Conservation (phyloP, 2,113 vertebrate species). For the Campylorhamphus procurvoides region DNA sequence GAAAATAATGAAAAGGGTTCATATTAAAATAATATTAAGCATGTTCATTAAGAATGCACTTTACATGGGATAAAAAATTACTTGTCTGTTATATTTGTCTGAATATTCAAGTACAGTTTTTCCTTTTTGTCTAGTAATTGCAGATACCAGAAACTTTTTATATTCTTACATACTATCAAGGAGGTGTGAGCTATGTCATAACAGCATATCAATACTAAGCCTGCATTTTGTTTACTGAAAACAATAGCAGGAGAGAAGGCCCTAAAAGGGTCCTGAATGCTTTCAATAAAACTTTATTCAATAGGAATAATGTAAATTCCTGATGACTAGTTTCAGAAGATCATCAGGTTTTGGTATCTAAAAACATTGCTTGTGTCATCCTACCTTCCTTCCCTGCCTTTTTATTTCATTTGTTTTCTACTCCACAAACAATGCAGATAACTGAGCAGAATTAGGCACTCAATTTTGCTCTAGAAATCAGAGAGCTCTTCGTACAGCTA, state of each 20-base stretch:
- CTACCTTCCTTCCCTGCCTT: fast-evolving
- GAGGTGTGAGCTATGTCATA: not conserved
- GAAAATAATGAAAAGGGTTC: not conserved
- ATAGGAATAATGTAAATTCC: not conserved
- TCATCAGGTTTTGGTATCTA: not conserved
- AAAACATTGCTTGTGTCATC: not conserved
- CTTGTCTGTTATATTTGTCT: not conserved
- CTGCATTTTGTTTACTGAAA: not conserved
- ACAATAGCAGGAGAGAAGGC: not conserved
- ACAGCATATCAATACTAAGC: not conserved
- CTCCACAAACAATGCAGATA: not conserved
- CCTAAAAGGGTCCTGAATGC: not conserved
- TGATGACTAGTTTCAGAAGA: not conserved
- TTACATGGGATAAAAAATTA: not conserved
- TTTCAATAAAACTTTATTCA: not conserved
- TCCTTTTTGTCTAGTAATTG: not conserved
- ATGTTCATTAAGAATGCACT: not conserved
- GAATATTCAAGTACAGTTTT: not conserved
- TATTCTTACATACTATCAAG: not conserved
- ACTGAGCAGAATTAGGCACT: not conserved
- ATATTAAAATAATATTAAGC: not conserved
- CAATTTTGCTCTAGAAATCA: not conserved
- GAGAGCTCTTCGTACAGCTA: not conserved
- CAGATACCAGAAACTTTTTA: not conserved
- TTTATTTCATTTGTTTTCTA: not conserved